phyloP scores from a whole-genome alignment of 2,113 vertebrate species.

The Phodopus roborovskii region DNA sequence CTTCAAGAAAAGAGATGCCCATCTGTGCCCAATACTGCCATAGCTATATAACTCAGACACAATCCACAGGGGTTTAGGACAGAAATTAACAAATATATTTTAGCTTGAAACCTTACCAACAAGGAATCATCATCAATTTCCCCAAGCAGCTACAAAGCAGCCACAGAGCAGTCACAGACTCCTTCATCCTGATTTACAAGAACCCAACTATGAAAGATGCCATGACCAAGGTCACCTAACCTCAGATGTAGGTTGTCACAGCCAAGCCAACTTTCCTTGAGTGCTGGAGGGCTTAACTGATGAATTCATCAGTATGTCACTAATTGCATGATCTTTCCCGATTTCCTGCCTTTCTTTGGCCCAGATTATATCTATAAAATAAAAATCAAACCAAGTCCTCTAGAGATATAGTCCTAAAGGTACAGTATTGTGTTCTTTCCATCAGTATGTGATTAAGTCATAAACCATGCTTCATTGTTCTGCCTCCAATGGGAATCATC shows the following conservation, averaged over 20 bases:
- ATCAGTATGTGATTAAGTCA: neutral
- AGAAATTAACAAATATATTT: conserved; percentile 60
- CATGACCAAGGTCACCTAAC: neutral
- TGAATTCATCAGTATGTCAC: neutral
- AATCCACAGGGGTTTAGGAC: conserved; percentile 19
- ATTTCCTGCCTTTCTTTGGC: conserved; percentile 58
- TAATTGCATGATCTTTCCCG: conserved; percentile 37
- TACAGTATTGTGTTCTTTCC: neutral
- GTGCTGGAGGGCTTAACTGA: neutral
- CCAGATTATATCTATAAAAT: conserved; percentile 33
- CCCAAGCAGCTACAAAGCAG: neutral
- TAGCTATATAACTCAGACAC: conserved; percentile 19
- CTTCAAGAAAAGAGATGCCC: conserved; percentile 57
- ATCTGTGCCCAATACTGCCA: conserved; percentile 24
- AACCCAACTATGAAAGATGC: neutral
- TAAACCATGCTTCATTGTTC: neutral
- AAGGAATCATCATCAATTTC: conserved; percentile 20
- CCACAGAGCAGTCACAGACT: neutral
- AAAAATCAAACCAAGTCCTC: neutral
- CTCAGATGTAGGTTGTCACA: neutral
- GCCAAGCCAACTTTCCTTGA: neutral
- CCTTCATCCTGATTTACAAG: neutral
- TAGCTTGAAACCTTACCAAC: conserved; percentile 17
- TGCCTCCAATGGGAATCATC: neutral
- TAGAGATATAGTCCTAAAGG: neutral